A percentile compares a stretch with the other conserved stretches of the same genome.
Evolutionary conservation across 2,113 vertebrate genomes (phyloP).

Genomic region (Lontra canadensis): DNA sequence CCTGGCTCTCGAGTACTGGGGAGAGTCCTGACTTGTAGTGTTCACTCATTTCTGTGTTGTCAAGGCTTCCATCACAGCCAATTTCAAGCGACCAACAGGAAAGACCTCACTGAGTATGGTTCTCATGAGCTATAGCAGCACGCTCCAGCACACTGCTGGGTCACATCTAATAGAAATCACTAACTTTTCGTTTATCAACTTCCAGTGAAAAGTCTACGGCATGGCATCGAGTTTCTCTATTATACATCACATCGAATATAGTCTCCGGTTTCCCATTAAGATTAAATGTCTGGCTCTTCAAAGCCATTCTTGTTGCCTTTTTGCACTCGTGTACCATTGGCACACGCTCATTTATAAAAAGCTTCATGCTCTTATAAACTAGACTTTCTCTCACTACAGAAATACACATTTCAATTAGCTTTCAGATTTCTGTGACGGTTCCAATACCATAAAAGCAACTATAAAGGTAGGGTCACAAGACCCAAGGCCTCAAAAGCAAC

Average conservation of each 20-base stretch:
- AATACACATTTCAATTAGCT: neutral
- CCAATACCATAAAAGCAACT: neutral
- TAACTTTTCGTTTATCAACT: neutral
- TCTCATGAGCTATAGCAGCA: neutral
- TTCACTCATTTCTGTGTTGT: neutral
- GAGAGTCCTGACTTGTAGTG: neutral
- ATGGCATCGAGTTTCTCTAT: neutral
- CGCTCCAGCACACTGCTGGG: neutral
- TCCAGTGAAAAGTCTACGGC: neutral
- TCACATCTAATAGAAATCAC: neutral
- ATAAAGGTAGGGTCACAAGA: neutral
- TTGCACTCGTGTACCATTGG: neutral
- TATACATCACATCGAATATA: neutral
- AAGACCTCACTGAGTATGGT: accelerated
- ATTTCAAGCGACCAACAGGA: neutral
- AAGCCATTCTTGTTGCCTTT: neutral
- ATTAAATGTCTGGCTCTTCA: neutral
- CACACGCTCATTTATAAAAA: neutral
- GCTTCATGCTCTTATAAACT: neutral
- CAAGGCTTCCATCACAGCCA: neutral
- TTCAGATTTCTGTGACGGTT: neutral
- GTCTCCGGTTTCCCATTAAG: neutral
- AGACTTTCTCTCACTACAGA: neutral
- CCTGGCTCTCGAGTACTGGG: neutral
- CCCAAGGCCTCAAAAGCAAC: neutral